Conservation (phyloP, 35 echinoderm and acorn worm species). For the Holothuria glaberrima region DNA sequence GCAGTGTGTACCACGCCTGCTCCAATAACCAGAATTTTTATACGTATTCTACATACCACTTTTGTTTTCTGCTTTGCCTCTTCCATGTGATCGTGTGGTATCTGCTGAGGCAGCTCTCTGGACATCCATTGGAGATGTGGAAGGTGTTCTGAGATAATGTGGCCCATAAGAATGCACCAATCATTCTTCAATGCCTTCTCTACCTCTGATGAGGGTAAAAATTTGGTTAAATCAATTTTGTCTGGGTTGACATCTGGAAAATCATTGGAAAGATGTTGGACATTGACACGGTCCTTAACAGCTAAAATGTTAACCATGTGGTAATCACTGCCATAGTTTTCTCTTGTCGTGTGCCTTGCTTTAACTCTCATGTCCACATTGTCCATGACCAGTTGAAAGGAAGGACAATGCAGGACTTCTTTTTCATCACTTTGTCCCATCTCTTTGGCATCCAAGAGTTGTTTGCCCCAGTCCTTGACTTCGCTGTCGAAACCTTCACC, state of each 20-base stretch:
- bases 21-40: too few relatives aligned
- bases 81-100: constrained; percentile 37
- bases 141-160: constrained; percentile 25
- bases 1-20: too few relatives aligned
- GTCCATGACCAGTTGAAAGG: too few relatives aligned
- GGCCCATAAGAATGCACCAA: too few relatives aligned
- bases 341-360: too few relatives aligned
- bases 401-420: neutral
- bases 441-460: neutral
- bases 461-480: neutral
- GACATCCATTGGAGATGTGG: constrained; percentile 40
- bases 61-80: constrained; percentile 43
- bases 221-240: neutral
- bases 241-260: constrained; percentile 49
- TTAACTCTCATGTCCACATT: constrained; percentile 65
- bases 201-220: constrained; percentile 52
- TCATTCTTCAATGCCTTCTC: constrained; percentile 48
- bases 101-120: neutral
- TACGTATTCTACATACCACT: constrained; percentile 71
- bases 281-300: constrained; percentile 44
- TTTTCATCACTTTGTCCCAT: neutral
- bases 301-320: constrained; percentile 7
- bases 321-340: neutral
- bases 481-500: too few relatives aligned
- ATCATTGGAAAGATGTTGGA: constrained; percentile 14